Evolutionary conservation across 2,113 vertebrate genomes (phyloP).

Genomic region (Macroglossus sobrinus): DNA sequence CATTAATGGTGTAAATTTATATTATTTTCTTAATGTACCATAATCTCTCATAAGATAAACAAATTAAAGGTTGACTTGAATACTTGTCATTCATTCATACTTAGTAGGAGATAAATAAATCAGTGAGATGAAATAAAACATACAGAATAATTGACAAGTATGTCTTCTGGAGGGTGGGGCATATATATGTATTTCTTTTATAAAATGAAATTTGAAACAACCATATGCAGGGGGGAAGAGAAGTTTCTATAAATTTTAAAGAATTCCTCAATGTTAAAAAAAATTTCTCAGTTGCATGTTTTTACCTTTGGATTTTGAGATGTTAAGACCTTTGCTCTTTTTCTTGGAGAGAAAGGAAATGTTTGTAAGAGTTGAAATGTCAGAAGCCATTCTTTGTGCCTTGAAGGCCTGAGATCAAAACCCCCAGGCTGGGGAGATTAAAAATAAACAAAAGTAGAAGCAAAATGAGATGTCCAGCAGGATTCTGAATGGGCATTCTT

Average conservation of each 20-base stretch:
- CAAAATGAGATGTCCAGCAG: background rate
- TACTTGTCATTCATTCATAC: background rate
- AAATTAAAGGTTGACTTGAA: background rate
- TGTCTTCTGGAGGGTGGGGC: background rate
- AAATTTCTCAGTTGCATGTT: background rate
- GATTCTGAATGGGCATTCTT: background rate
- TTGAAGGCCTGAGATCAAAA: background rate
- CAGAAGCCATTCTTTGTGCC: background rate
- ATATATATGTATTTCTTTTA: background rate
- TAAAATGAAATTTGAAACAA: slow-evolving; percentile 14
- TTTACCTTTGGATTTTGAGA: slow-evolving; percentile 48
- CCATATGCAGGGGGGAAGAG: background rate
- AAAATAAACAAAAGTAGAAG: slow-evolving; percentile 9
- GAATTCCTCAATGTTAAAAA: background rate
- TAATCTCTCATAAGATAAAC: background rate
- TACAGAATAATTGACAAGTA: background rate
- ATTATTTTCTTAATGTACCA: background rate
- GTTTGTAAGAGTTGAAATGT: slow-evolving; percentile 27
- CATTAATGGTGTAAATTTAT: background rate
- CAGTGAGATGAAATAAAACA: background rate
- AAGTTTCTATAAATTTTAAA: background rate
- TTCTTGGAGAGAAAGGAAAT: slow-evolving; percentile 33
- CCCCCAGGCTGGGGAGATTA: background rate
- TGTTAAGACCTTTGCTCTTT: slow-evolving; percentile 50
- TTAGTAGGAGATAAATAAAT: slow-evolving; percentile 1